Percentiles rank a stretch among this genome's conserved stretches.
Evolutionary conservation across 2,888 invertebrate genomes (phyloP).

Genomic region (Lordiphosa andalusiaca): DNA sequence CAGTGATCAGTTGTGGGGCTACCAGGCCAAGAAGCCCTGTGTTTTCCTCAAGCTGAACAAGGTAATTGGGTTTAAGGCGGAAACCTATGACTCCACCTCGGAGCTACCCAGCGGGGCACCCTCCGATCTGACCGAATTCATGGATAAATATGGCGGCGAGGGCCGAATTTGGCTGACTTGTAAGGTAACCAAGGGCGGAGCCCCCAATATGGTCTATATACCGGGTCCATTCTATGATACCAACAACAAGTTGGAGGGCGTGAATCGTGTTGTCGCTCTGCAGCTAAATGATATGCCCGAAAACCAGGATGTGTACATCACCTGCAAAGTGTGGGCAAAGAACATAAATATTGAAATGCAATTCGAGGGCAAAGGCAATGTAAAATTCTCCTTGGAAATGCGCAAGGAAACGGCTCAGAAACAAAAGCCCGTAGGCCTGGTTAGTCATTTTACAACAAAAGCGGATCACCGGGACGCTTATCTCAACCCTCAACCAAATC

Average conservation of each 20-base stretch:
- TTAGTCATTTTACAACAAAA: not conserved
- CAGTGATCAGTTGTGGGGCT: slow-evolving; percentile 51
- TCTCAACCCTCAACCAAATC: not conserved
- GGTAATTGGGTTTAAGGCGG: slow-evolving; percentile 33
- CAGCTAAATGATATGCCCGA: slow-evolving; percentile 31
- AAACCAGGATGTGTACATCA: slow-evolving; percentile 18
- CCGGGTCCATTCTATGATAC: slow-evolving; percentile 50
- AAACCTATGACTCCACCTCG: slow-evolving; percentile 31
- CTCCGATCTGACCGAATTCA: not conserved
- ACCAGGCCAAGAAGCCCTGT: slow-evolving; percentile 23
- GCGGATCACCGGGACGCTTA: no score
- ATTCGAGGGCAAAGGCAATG: slow-evolving; percentile 40
- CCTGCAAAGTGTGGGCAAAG: slow-evolving; percentile 50
- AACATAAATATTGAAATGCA: slow-evolving; percentile 39
- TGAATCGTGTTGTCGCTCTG: slow-evolving; percentile 43
- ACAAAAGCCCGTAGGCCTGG: not conserved
- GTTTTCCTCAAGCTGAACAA: slow-evolving; percentile 54
- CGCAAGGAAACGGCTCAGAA: not conserved
- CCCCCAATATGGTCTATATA: slow-evolving; percentile 26
- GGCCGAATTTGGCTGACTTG: slow-evolving; percentile 53
- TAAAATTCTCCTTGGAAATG: slow-evolving; percentile 29
- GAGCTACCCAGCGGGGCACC: slow-evolving; percentile 31
- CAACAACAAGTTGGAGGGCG: slow-evolving; percentile 11
- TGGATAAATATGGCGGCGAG: slow-evolving; percentile 17
- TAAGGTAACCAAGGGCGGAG: not conserved